Evolutionary conservation across 2,888 invertebrate genomes (phyloP).

Genomic region (Hyppa rectilinea): DNA sequence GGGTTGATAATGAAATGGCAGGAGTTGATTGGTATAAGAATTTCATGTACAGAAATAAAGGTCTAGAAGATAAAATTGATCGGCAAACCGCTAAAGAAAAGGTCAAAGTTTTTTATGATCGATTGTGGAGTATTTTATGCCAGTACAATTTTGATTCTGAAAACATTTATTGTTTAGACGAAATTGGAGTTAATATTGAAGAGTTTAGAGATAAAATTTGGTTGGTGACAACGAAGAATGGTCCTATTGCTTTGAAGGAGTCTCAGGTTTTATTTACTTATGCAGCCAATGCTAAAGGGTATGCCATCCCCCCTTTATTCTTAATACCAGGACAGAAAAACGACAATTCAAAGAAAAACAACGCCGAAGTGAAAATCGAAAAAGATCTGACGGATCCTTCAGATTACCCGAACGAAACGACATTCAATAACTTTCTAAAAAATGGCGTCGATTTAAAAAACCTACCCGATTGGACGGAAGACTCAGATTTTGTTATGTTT

Average conservation of each 20-base stretch:
- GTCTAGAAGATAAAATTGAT: background rate
- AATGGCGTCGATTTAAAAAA: slow-evolving; percentile 23
- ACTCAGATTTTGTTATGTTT: background rate
- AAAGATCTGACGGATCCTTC: background rate
- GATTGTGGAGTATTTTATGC: slow-evolving; percentile 11
- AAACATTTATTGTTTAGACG: slow-evolving; percentile 5
- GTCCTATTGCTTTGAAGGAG: background rate
- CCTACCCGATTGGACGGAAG: slow-evolving; percentile 23
- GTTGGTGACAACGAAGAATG: slow-evolving; percentile 12
- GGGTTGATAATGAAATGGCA: slow-evolving; percentile 1
- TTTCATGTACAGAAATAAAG: slow-evolving; percentile 8
- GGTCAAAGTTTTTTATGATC: slow-evolving; percentile 15
- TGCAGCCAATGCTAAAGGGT: slow-evolving; percentile 12
- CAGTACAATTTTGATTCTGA: background rate
- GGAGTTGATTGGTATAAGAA: slow-evolving; percentile 27
- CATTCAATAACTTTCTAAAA: slow-evolving; percentile 2
- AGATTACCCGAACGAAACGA: background rate
- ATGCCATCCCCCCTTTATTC: slow-evolving; percentile 1
- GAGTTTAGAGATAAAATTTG: slow-evolving; percentile 19
- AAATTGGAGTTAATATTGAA: slow-evolving; percentile 19
- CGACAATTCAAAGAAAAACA: background rate
- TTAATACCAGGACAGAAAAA: background rate
- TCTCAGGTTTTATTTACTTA: slow-evolving; percentile 5
- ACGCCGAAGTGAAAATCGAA: slow-evolving; percentile 5
- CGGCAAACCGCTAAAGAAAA: background rate